Evolutionary conservation across 1,140 invertebrate species (phyloP).

Genomic region (Drosophila murphyi): DNA sequence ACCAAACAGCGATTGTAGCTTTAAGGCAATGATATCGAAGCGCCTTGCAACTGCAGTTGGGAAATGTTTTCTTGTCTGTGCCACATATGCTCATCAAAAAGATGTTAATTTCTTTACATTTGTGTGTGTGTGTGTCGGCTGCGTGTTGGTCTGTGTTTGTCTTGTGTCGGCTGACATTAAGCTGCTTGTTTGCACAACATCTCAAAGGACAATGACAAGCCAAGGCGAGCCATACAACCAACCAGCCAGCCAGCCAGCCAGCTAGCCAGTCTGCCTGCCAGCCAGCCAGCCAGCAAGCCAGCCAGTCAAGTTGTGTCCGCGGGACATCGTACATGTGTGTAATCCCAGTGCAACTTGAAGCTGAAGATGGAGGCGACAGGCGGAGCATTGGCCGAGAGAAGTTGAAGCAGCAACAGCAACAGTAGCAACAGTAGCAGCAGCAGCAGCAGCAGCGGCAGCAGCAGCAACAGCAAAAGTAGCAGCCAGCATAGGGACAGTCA

Average conservation of each 20-base stretch:
- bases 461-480: constrained; percentile 12
- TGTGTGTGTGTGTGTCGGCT: constrained; percentile 13
- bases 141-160: constrained; percentile 59
- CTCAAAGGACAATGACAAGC: constrained; percentile 78
- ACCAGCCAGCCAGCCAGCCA: background rate
- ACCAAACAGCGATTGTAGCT: constrained; percentile 51
- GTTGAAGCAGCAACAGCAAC: background rate
- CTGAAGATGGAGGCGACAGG: constrained; percentile 67
- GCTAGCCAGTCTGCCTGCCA: too few species aligned
- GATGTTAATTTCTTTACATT: constrained; percentile 76
- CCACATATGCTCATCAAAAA: constrained; percentile 82
- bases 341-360: constrained; percentile 80
- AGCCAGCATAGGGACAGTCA: constrained; percentile 25
- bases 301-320: constrained; percentile 62
- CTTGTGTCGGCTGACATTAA: constrained; percentile 81
- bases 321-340: constrained; percentile 51
- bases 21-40: constrained; percentile 60
- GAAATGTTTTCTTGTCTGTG: constrained; percentile 60
- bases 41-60: constrained; percentile 33
- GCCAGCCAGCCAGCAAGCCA: constrained; percentile 2
- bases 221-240: constrained; percentile 34
- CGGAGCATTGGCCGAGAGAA: constrained; percentile 9
- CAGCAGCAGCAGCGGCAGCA: too few species aligned
- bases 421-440: too few species aligned
- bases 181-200: constrained; percentile 82